Percentiles rank a stretch among this genome's conserved stretches.
These are phyloP conservation scores for Pollenia angustigena DNA, from an alignment of 2,888 invertebrate genomes.

Conservation along the genomic window DNA sequence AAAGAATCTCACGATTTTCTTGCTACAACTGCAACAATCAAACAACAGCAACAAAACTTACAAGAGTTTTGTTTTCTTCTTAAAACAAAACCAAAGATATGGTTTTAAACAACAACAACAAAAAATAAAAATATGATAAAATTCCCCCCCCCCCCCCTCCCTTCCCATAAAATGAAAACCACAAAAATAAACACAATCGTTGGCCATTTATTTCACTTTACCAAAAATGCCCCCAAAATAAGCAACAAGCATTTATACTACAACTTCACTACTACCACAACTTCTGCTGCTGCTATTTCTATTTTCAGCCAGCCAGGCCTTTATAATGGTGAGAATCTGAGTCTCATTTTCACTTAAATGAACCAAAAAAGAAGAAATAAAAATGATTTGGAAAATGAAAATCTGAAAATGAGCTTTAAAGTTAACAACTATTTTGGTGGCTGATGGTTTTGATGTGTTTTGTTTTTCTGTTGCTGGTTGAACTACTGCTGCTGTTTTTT, in stretches of 20 bases:
- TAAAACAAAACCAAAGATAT: slow-evolving; percentile 52
- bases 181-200: slow-evolving; percentile 74
- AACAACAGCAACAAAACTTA: slow-evolving; percentile 58
- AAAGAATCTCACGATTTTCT: slow-evolving; percentile 78
- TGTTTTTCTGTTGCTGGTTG: not conserved
- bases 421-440: slow-evolving; percentile 52
- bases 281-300: not conserved
- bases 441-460: slow-evolving; percentile 62
- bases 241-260: slow-evolving; percentile 51
- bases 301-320: slow-evolving; percentile 7
- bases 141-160: not conserved
- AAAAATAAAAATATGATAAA: slow-evolving; percentile 31
- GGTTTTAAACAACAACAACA: slow-evolving; percentile 44
- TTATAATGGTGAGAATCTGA: slow-evolving; percentile 70
- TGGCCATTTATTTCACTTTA: slow-evolving; percentile 78
- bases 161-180: slow-evolving; percentile 24
- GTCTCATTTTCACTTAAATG: slow-evolving; percentile 71
- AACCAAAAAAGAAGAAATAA: not conserved
- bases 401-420: slow-evolving; percentile 43
- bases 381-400: slow-evolving; percentile 40
- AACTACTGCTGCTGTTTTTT: slow-evolving; percentile 51
- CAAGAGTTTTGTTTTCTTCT: slow-evolving; percentile 35
- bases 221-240: slow-evolving; percentile 72
- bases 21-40: slow-evolving; percentile 63
- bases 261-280: slow-evolving; percentile 35